Conservation (phyloP, 2,888 invertebrate species). For the Sycophila texana region DNA sequence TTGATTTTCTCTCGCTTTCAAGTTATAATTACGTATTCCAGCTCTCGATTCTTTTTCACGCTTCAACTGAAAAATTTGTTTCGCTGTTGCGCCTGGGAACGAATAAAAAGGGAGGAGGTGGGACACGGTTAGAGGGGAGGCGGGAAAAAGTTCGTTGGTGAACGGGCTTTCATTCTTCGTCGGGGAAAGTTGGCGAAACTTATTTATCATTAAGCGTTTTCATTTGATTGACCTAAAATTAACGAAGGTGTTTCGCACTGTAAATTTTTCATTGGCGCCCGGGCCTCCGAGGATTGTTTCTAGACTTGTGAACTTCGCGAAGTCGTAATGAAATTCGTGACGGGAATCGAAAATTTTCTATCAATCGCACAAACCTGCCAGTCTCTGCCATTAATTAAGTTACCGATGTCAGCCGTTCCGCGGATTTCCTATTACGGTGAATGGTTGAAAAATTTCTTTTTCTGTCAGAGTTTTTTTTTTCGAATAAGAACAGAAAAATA, state of each 20-base stretch:
- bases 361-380: too few relatives aligned
- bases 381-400: too few relatives aligned
- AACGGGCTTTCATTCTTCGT: conserved; percentile 11
- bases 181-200: conserved; percentile 34
- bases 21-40: conserved; percentile 51
- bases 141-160: background rate
- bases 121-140: background rate
- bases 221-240: conserved; percentile 12
- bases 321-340: too few relatives aligned
- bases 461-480: too few relatives aligned
- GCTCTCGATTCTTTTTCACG: conserved; percentile 32
- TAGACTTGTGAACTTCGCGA: too few relatives aligned
- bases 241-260: background rate
- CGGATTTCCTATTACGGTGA: too few relatives aligned
- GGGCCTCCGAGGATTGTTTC: too few relatives aligned
- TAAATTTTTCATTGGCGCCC: background rate
- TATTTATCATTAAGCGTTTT: conserved; percentile 12
- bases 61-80: conserved; percentile 41
- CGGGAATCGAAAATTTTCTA: too few relatives aligned
- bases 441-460: too few relatives aligned
- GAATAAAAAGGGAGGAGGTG: background rate
- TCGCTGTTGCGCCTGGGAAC: conserved; percentile 18
- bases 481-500: too few relatives aligned
- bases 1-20: conserved; percentile 36
- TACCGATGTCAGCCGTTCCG: too few relatives aligned